Percentiles rank a stretch among this genome's conserved stretches.
Evolutionary conservation across 2,113 vertebrate species (phyloP).

Genomic region (Pongo abelii): DNA sequence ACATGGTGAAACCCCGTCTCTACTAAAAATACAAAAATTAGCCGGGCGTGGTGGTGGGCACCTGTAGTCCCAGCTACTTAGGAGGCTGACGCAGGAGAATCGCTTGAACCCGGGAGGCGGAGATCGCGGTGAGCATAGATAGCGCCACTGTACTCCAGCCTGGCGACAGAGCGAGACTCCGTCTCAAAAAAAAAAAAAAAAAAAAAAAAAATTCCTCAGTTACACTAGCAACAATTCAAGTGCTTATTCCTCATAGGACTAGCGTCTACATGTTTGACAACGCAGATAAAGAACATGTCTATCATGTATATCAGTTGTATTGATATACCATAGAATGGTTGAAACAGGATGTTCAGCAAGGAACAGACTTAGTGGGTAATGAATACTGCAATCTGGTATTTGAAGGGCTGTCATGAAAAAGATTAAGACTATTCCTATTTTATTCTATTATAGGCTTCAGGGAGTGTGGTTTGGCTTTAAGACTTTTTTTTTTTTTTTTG

Average conservation of each 20-base stretch:
- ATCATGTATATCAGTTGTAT: not conserved
- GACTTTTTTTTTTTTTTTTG: too few relatives aligned
- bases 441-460: not conserved
- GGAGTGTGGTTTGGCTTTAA: not conserved
- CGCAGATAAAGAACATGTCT: not conserved
- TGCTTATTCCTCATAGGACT: not conserved
- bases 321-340: not conserved
- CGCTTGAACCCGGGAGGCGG: too few relatives aligned
- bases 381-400: not conserved
- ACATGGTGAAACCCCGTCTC: too few relatives aligned
- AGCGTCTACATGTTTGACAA: not conserved
- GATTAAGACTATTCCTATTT: not conserved
- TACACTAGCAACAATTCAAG: conserved; percentile 1
- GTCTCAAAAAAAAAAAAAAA: too few relatives aligned
- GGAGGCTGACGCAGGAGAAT: too few relatives aligned
- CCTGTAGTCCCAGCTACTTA: too few relatives aligned
- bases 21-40: too few relatives aligned
- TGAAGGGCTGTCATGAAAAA: not conserved
- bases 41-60: too few relatives aligned
- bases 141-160: too few relatives aligned
- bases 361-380: not conserved
- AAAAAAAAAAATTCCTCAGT: not conserved
- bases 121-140: too few relatives aligned
- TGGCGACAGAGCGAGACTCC: too few relatives aligned
- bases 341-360: not conserved